These are phyloP conservation scores for Rostratula benghalensis DNA, from an alignment of 2,113 vertebrate genomes.

Conservation along the genomic window DNA sequence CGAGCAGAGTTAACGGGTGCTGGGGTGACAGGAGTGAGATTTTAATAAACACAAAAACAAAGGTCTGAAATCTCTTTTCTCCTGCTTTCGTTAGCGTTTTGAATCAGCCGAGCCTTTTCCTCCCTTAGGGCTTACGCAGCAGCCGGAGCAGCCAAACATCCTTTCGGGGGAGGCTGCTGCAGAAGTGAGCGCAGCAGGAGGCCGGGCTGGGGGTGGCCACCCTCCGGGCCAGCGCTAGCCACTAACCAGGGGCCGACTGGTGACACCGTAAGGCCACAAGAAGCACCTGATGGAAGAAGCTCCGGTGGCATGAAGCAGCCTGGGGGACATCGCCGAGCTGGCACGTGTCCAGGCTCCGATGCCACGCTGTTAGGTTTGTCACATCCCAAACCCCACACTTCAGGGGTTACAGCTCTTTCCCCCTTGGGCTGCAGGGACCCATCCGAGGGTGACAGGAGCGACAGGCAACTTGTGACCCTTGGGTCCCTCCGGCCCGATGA, in stretches of 20 bases:
- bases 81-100: conserved; percentile 16
- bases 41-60: conserved; percentile 22
- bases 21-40: neutral
- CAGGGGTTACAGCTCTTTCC: neutral
- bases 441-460: fast-evolving
- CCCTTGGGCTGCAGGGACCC: neutral
- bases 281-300: neutral
- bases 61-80: conserved; percentile 49
- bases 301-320: neutral
- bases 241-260: fast-evolving
- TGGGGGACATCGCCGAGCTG: neutral
- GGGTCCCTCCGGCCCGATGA: fast-evolving
- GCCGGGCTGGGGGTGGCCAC: neutral
- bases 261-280: neutral
- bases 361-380: neutral
- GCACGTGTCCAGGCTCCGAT: fast-evolving
- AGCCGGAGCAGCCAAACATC: neutral
- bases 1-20: neutral
- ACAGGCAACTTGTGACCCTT: neutral
- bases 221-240: fast-evolving
- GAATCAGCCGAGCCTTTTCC: conserved; percentile 40
- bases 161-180: neutral
- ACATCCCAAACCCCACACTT: conserved; percentile 39
- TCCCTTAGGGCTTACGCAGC: neutral
- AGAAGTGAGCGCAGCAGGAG: neutral